Evolutionary conservation across 2,888 invertebrate species (phyloP).

Genomic region (Erebia palarica): DNA sequence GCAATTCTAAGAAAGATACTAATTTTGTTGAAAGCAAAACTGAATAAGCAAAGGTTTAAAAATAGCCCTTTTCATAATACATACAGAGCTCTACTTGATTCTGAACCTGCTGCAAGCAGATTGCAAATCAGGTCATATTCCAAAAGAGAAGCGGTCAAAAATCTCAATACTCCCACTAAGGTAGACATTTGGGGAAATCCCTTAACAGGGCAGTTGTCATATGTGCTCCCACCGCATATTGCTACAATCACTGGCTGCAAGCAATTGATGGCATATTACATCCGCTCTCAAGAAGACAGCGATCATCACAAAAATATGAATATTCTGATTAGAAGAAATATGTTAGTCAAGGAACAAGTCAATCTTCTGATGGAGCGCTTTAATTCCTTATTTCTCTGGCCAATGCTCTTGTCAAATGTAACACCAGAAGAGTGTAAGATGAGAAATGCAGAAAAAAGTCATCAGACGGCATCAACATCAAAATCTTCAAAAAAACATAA

Average conservation of each 20-base stretch:
- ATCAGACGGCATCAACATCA: neutral
- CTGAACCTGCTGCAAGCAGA: constrained; percentile 41
- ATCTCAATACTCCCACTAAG: constrained; percentile 37
- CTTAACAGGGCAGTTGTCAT: constrained; percentile 42
- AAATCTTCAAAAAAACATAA: constrained; percentile 9
- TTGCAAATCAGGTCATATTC: constrained; percentile 63
- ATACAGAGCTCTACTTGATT: constrained; percentile 50
- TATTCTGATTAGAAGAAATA: constrained; percentile 49
- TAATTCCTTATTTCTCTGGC: constrained; percentile 62
- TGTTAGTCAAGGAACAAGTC: constrained; percentile 50
- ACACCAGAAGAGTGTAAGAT: constrained; percentile 26
- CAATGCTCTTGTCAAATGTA: constrained; percentile 60
- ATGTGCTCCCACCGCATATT: constrained; percentile 66
- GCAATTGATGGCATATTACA: constrained; percentile 52
- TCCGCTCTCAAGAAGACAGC: constrained; percentile 37
- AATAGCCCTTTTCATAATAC: constrained; percentile 46
- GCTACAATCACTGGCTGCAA: constrained; percentile 63
- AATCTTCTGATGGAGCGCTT: constrained; percentile 56
- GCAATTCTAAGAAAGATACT: constrained; percentile 57
- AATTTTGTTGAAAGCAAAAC: constrained; percentile 55
- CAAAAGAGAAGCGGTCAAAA: constrained; percentile 46
- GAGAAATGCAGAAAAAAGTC: neutral
- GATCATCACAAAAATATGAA: constrained; percentile 44
- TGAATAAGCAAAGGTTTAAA: constrained; percentile 51
- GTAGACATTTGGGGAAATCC: constrained; percentile 63